phyloP scores from a whole-genome alignment of 2,888 invertebrate species.

The Athripsodes cinereus region DNA sequence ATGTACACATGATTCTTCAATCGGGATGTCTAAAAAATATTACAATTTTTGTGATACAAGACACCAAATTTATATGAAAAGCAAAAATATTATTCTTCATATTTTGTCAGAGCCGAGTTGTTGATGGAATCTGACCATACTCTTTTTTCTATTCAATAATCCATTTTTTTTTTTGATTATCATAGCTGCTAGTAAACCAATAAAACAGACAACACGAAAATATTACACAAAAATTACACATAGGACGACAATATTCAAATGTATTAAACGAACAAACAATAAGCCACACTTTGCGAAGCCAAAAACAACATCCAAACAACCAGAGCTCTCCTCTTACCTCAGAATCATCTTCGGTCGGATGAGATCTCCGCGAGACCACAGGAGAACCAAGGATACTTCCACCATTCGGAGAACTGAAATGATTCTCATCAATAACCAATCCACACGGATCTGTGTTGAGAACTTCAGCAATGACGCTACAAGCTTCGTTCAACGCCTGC shows the following conservation, averaged over 20 bases:
- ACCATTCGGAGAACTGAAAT: constrained; percentile 47
- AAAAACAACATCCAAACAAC: not conserved
- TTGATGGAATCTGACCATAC: no score
- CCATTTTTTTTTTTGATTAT: no score
- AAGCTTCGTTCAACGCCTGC: constrained; percentile 4
- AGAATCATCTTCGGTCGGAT: constrained; percentile 37
- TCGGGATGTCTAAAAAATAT: no score
- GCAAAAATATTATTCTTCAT: no score
- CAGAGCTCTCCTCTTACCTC: constrained; percentile 42
- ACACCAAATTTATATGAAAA: no score
- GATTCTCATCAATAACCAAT: constrained; percentile 41
- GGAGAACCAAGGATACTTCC: constrained; percentile 32
- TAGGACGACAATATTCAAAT: constrained; percentile 5
- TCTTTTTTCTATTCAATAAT: no score
- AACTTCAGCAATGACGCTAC: constrained; percentile 1
- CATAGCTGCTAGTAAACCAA: no score
- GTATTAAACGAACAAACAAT: constrained; percentile 7
- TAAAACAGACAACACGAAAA: no score
- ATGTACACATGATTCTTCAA: no score
- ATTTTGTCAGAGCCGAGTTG: no score
- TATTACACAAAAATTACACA: not conserved
- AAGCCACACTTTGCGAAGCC: constrained; percentile 10
- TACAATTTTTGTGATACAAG: no score
- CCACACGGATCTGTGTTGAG: constrained; percentile 14
- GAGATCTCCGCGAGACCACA: constrained; percentile 26